Evolutionary conservation across 2,888 invertebrate species (phyloP).

Genomic region (Tetheella fluctuosa): DNA sequence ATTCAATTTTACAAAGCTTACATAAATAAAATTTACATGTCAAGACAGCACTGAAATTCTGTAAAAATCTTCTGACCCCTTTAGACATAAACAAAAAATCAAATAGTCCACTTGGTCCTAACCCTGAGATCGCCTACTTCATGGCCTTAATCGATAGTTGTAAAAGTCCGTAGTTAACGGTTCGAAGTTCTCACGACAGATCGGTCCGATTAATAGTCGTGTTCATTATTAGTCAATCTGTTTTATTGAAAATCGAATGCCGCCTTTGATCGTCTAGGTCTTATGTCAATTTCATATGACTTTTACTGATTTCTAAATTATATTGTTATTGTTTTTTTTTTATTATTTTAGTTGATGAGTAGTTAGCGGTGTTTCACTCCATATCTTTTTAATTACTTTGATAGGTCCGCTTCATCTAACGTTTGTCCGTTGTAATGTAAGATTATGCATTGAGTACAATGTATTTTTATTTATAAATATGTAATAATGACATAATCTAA

Average conservation of each 20-base stretch:
- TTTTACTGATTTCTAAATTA: constrained; percentile 40
- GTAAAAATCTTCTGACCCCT: no score
- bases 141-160: constrained; percentile 59
- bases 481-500: not conserved
- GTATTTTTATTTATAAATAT: not conserved
- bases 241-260: constrained; percentile 74
- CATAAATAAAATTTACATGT: no score
- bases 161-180: constrained; percentile 75
- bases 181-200: constrained; percentile 80
- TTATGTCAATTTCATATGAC: constrained; percentile 67
- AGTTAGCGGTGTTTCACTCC: constrained; percentile 57
- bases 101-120: not conserved
- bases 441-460: not conserved
- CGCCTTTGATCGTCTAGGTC: constrained; percentile 70
- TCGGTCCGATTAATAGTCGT: constrained; percentile 66
- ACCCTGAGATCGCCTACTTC: constrained; percentile 35
- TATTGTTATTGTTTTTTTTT: constrained; percentile 47
- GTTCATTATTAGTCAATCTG: constrained; percentile 81
- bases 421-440: not conserved
- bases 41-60: no score
- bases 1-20: no score
- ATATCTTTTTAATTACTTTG: constrained; percentile 47
- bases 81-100: no score
- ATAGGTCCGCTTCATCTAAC: not conserved
- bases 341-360: constrained; percentile 24